Conservation (phyloP, 2,888 invertebrate species). For the Mythimna vitellina region DNA sequence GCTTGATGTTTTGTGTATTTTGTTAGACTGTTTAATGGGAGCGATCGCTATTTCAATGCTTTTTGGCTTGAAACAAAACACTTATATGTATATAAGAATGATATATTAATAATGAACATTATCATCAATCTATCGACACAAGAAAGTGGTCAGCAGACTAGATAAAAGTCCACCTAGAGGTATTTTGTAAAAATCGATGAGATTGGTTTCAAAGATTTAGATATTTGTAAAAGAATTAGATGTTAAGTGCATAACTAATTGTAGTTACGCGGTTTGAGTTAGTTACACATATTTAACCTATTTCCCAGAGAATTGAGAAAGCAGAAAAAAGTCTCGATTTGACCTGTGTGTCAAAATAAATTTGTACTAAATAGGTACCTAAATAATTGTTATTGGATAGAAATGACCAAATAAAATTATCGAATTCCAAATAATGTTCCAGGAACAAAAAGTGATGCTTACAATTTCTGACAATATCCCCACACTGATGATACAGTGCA, state of each 20-base stretch:
- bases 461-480: not conserved
- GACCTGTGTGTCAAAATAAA: no score
- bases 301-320: constrained; percentile 1
- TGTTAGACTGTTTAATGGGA: constrained; percentile 58
- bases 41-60: constrained; percentile 70
- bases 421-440: not conserved
- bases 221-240: constrained; percentile 71
- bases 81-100: constrained; percentile 65
- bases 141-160: constrained; percentile 52
- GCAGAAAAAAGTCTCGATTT: not conserved
- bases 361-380: not conserved
- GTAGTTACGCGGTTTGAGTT: constrained; percentile 65
- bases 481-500: no score
- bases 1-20: constrained; percentile 61
- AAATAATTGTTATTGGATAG: not conserved
- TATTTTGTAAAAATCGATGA: constrained; percentile 64
- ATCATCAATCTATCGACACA: constrained; percentile 59
- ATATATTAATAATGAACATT: constrained; percentile 55
- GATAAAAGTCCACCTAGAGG: constrained; percentile 66
- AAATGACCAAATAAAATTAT: not conserved
- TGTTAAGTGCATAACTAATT: constrained; percentile 71
- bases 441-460: not conserved
- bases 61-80: constrained; percentile 71
- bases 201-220: constrained; percentile 64
- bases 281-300: constrained; percentile 60